Conservation (phyloP, 2,113 vertebrate genomes). For the Chinchilla lanigera region DNA sequence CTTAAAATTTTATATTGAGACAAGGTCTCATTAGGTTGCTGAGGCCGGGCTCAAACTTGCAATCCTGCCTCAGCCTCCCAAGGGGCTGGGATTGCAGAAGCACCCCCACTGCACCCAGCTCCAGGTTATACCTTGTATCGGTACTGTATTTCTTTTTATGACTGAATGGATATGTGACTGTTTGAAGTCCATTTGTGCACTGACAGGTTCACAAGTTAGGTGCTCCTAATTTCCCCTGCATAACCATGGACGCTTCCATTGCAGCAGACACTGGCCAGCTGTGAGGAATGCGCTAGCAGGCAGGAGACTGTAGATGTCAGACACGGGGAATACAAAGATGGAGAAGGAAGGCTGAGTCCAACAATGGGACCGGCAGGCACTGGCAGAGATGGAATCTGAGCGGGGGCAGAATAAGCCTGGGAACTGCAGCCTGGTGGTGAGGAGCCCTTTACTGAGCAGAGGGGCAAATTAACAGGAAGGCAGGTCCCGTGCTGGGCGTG, state of each 20-base stretch:
- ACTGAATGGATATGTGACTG: neutral
- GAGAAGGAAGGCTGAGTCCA: neutral
- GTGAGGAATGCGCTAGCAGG: neutral
- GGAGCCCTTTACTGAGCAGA: neutral
- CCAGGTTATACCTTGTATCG: neutral
- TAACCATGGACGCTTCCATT: neutral
- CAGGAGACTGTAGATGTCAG: neutral
- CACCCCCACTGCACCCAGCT: neutral
- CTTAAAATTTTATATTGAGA: neutral
- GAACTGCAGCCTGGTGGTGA: neutral
- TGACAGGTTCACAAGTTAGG: neutral
- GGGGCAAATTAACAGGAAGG: neutral
- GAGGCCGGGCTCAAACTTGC: neutral
- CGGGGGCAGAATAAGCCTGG: neutral
- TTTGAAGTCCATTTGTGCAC: neutral
- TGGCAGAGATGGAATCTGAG: neutral
- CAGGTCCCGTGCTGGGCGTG: no score
- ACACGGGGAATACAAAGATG: accelerated
- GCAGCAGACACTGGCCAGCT: neutral
- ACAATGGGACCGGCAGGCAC: no score
- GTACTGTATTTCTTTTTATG: neutral
- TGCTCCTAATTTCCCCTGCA: neutral
- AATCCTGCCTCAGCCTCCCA: neutral
- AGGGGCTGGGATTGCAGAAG: neutral
- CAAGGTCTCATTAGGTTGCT: neutral